These are phyloP conservation scores for Epizoanthus rinbou DNA, from an alignment of 92 coral and sea anemone species.

Conservation along the genomic window DNA sequence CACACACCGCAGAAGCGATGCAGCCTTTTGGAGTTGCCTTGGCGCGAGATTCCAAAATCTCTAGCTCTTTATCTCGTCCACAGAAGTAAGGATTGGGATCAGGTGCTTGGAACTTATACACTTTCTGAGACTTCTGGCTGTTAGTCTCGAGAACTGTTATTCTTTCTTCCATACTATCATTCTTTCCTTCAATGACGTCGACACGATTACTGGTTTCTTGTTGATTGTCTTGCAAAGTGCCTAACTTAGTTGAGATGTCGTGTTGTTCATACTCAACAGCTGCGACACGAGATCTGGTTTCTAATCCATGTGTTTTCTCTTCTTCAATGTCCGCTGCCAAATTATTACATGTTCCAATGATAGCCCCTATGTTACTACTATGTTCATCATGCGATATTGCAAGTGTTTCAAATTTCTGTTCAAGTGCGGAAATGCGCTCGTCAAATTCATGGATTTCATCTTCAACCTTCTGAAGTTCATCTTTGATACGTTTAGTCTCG, in stretches of 20 bases:
- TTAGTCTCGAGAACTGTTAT: constrained; percentile 42
- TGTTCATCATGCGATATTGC: constrained; percentile 31
- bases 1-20: constrained; percentile 62
- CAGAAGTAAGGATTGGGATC: constrained; percentile 62
- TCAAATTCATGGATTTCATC: constrained; percentile 48
- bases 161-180: constrained; percentile 37
- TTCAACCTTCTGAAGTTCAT: constrained; percentile 48
- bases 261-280: constrained; percentile 35
- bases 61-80: constrained; percentile 65
- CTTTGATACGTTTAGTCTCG: constrained; percentile 60
- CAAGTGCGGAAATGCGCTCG: constrained; percentile 32
- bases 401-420: neutral
- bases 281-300: neutral
- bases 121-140: neutral
- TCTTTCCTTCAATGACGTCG: constrained; percentile 34
- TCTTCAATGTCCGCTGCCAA: constrained; percentile 23
- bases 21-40: constrained; percentile 28
- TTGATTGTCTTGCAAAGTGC: constrained; percentile 3
- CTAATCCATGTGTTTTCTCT: neutral
- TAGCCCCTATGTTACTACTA: constrained; percentile 2
- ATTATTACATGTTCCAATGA: neutral
- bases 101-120: constrained; percentile 57
- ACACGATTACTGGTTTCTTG: constrained; percentile 5
- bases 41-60: constrained; percentile 29
- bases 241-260: neutral